Percentiles rank a stretch among this genome's conserved stretches.
These are phyloP conservation scores for Paradoxurus hermaphroditus DNA, from an alignment of 2,113 vertebrate genomes.

Conservation along the genomic window DNA sequence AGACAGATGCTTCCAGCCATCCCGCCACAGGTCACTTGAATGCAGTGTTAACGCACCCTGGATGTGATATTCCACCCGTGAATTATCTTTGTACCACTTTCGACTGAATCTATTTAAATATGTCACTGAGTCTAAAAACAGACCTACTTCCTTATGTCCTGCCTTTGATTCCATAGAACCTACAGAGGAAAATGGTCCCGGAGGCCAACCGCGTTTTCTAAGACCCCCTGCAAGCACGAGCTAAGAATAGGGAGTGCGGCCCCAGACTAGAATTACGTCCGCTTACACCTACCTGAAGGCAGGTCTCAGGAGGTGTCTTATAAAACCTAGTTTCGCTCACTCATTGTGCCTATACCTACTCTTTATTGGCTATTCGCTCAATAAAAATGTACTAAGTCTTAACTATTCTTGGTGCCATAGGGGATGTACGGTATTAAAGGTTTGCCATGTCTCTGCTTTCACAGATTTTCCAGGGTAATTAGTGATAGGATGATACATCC, in stretches of 20 bases:
- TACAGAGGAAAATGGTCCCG: not conserved
- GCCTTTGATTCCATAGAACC: not conserved
- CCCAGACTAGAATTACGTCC: not conserved
- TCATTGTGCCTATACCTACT: not conserved
- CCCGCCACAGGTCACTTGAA: not conserved
- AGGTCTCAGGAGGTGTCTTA: not conserved
- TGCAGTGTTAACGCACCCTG: conserved; percentile 7
- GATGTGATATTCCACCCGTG: not conserved
- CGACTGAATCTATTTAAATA: not conserved
- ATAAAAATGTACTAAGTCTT: conserved; percentile 2
- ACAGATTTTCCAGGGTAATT: not conserved
- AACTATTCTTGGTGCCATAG: not conserved
- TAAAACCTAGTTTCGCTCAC: not conserved
- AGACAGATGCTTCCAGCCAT: not conserved
- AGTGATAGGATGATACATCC: not conserved
- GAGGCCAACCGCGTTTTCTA: not conserved
- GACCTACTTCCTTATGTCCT: not conserved
- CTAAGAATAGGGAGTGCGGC: not conserved
- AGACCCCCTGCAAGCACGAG: not conserved
- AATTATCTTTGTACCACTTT: conserved; percentile 16
- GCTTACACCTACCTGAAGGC: not conserved
- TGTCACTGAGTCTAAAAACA: conserved; percentile 36
- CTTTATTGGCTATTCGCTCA: not conserved
- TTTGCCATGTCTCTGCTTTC: not conserved
- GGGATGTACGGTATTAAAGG: not conserved